Conservation (phyloP, 1,140 invertebrate genomes). For the Hesperophylax magnus region DNA sequence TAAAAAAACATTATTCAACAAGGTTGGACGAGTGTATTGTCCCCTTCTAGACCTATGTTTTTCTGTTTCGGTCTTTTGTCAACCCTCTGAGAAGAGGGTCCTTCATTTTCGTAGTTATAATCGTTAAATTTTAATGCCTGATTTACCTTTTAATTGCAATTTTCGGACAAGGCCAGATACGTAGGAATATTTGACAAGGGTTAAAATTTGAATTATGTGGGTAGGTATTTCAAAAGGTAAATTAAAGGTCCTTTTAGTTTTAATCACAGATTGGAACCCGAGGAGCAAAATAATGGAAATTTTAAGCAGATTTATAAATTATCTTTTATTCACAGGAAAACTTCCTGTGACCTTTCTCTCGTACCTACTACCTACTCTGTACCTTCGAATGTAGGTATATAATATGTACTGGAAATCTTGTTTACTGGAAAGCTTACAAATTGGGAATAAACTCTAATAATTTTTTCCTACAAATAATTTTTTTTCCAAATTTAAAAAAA, state of each 20-base stretch:
- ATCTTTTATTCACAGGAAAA: neutral
- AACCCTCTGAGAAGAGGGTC: neutral
- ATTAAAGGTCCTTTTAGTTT: conserved; percentile 23
- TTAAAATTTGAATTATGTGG: conserved; percentile 47
- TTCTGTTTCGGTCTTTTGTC: no score
- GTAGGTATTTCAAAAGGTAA: conserved; percentile 35
- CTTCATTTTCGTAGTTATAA: conserved; percentile 28
- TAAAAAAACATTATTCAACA: no score
- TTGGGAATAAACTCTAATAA: no score
- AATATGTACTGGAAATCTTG: no score
- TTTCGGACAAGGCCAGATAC: conserved; percentile 31
- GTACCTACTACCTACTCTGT: no score
- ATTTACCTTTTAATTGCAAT: conserved; percentile 57
- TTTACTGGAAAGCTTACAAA: no score
- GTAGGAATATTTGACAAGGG: conserved; percentile 42
- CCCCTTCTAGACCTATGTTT: neutral
- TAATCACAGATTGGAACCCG: neutral
- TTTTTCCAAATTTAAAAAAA: no score
- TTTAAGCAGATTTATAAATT: conserved; percentile 26
- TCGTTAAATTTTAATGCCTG: conserved; percentile 53
- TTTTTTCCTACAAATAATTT: no score
- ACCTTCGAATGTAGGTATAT: no score
- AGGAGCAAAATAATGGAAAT: conserved; percentile 15
- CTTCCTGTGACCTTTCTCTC: no score
- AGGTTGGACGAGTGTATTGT: neutral